Evolutionary conservation across 2,888 invertebrate species (phyloP), one percentile per base, ranked within the genome.

Genomic region (Parelbella ahira): DNA sequence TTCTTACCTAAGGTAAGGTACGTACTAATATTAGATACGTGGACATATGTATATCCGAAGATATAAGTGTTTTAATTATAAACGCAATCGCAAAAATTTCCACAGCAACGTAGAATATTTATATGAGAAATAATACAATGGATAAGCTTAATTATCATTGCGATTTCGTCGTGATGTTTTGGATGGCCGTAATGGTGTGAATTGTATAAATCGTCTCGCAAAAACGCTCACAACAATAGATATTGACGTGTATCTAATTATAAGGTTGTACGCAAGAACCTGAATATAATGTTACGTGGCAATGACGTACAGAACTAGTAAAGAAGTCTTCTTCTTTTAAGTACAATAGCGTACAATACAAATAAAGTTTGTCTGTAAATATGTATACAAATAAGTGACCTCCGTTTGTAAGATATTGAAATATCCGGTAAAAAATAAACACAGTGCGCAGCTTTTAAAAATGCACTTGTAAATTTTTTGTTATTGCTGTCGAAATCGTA

Each of bases 151-250:
- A 18, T 39, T 19, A 20, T 38, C 30, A 32, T 39, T 39, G 20
- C 15, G 39, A 19, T 38, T 30, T 30, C 24, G 19, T 12, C 18
- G 30, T 25, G 24, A 32, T 32, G 7, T 32, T 39, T 32, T 11
- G 9, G 18, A 32, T 30, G 23, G 29, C 29, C 30, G 6, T 9
- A 25, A 23, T 24, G 18, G 18, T 30, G 27, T 24, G 38, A 32
- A 32, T 24, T 39, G 39, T 39, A 12, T 18, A 30, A 39, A 24
- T 12, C 39, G 30, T 39, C 18, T 19, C 30, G 25, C 27, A 39
- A 39, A 32, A 39, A 39, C 39, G 2, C 18, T 8, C 25, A 25
- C 24, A 23, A 38, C 38, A 39, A 39, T 32, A 32, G 24, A 18
- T 32, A 32, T 25, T 25, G 32, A 39, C 38, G 38, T 30, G 29